phyloP scores from a whole-genome alignment of 2,113 vertebrate genomes.

The Clarias magur region DNA sequence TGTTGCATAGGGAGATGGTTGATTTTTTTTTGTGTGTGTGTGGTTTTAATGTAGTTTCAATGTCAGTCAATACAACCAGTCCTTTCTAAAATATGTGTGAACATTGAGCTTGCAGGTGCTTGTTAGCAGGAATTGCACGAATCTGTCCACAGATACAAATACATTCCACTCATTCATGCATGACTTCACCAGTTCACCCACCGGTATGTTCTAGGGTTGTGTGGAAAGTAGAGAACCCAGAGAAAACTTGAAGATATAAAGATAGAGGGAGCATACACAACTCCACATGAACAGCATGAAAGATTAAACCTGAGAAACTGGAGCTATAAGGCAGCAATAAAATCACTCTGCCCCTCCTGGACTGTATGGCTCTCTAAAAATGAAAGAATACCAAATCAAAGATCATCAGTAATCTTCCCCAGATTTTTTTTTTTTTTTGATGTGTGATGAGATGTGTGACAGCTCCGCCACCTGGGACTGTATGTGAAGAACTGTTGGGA shows the following conservation, averaged over 20 bases:
- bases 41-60: not conserved
- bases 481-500: no score
- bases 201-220: not conserved
- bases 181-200: not conserved
- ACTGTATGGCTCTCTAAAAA: not conserved
- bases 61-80: not conserved
- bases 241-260: not conserved
- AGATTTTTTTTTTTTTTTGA: not conserved
- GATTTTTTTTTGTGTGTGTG: not conserved
- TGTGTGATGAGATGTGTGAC: not conserved
- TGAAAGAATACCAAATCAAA: constrained; percentile 10
- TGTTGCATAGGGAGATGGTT: not conserved
- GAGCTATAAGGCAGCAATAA: not conserved
- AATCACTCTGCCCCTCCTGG: not conserved
- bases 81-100: not conserved
- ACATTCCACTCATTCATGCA: not conserved
- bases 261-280: not conserved
- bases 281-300: not conserved
- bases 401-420: not conserved
- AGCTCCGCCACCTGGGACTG: not conserved
- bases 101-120: not conserved
- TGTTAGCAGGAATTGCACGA: not conserved
- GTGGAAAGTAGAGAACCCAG: not conserved
- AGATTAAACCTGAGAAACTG: not conserved
- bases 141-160: not conserved